Evolutionary conservation across 2,888 invertebrate species (phyloP).

Genomic region (Heliconius hortense): DNA sequence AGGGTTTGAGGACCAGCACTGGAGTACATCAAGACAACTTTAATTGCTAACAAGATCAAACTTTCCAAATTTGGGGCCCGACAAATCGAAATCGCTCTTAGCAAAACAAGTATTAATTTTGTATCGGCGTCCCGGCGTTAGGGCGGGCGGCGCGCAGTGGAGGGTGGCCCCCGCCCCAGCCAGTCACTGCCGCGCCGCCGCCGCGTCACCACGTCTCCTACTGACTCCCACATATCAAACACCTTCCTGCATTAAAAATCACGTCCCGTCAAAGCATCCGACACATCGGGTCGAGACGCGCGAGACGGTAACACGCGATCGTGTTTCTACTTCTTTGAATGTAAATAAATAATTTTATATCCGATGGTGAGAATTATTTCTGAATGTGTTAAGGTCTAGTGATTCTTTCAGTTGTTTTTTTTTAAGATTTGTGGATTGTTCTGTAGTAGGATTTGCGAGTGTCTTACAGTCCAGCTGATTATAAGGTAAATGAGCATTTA

Average conservation of each 20-base stretch:
- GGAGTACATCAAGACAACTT: slow-evolving; percentile 55
- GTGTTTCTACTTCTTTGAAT: slow-evolving; percentile 48
- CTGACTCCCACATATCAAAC: slow-evolving; percentile 50
- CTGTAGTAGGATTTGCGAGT: slow-evolving; percentile 34
- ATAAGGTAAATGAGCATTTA: neutral
- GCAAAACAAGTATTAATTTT: slow-evolving; percentile 82
- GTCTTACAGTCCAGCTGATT: slow-evolving; percentile 15
- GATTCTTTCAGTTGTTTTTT: slow-evolving; percentile 48
- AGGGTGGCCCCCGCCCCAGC: slow-evolving; percentile 65
- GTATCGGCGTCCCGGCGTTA: slow-evolving; percentile 69
- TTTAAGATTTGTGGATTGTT: slow-evolving; percentile 37
- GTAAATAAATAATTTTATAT: slow-evolving; percentile 47
- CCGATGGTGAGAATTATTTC: slow-evolving; percentile 52
- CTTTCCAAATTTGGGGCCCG: slow-evolving; percentile 76
- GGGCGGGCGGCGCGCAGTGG: slow-evolving; percentile 66
- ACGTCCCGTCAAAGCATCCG: slow-evolving; percentile 49
- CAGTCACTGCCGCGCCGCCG: slow-evolving; percentile 69
- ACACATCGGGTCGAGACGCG: slow-evolving; percentile 44
- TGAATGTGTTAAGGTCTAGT: slow-evolving; percentile 60
- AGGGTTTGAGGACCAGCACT: slow-evolving; percentile 43
- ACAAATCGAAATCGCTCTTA: slow-evolving; percentile 81
- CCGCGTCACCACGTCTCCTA: slow-evolving; percentile 58
- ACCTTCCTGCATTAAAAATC: slow-evolving; percentile 58
- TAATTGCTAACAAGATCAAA: slow-evolving; percentile 80
- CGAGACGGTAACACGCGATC: slow-evolving; percentile 36